Percentiles rank a stretch among this genome's conserved stretches.
Evolutionary conservation across 2,797 vertebrate species (phyloP).

Genomic region (Diceros bicornis): DNA sequence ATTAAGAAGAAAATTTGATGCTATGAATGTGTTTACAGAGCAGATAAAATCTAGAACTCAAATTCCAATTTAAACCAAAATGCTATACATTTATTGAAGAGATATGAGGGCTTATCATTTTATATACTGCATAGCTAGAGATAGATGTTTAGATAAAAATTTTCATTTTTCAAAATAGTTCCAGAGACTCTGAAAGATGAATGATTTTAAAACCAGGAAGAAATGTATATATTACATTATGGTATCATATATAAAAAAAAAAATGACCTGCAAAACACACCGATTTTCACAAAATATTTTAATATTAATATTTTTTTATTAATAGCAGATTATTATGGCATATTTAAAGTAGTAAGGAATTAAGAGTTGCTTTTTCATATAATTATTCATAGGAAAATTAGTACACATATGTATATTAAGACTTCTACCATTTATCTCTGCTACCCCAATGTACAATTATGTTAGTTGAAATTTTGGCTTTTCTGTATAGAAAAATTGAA

Average conservation of each 20-base stretch:
- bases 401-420: background rate
- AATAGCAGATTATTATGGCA: background rate
- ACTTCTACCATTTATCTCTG: background rate
- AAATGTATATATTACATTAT: background rate
- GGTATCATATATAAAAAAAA: background rate
- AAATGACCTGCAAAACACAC: background rate
- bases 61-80: conserved; percentile 54
- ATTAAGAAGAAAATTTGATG: conserved; percentile 37
- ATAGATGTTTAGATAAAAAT: background rate
- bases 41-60: conserved; percentile 45
- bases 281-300: conserved; percentile 42
- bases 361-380: background rate
- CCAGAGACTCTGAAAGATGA: background rate
- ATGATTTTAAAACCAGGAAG: background rate
- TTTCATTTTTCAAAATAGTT: conserved; percentile 60
- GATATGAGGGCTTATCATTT: conserved; percentile 75
- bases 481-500: conserved; percentile 18
- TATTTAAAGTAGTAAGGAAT: background rate
- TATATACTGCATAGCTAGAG: background rate
- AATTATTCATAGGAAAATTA: background rate
- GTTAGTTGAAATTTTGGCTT: background rate
- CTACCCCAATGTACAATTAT: background rate
- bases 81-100: conserved; percentile 43
- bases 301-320: background rate
- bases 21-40: conserved; percentile 44